Percentiles rank a stretch among this genome's conserved stretches.
Evolutionary conservation across 2,797 vertebrate genomes (phyloP).

Genomic region (Sphenodon punctatus): DNA sequence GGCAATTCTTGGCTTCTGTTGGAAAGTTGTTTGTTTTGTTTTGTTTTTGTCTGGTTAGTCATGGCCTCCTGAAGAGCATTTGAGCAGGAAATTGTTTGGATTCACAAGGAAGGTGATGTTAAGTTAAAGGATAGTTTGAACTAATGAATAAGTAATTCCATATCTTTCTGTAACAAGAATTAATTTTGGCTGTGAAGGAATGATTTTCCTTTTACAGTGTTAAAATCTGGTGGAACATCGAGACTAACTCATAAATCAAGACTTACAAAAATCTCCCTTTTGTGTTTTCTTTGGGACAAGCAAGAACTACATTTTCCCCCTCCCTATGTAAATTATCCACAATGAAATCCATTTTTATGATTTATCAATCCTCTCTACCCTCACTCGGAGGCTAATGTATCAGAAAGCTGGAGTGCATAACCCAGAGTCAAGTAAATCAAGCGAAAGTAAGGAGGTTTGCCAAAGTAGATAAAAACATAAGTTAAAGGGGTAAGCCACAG

Average conservation of each 20-base stretch:
- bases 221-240: slow-evolving; percentile 10
- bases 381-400: slow-evolving; percentile 21
- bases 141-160: slow-evolving; percentile 16
- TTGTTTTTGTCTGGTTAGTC: background rate
- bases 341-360: slow-evolving; percentile 43
- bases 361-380: slow-evolving; percentile 46
- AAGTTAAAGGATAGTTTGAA: slow-evolving; percentile 1
- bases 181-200: slow-evolving; percentile 4
- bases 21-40: no score
- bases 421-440: slow-evolving; percentile 48
- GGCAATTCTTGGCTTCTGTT: background rate
- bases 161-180: slow-evolving; percentile 9
- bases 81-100: slow-evolving; percentile 12
- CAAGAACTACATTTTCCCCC: background rate
- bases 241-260: slow-evolving; percentile 17
- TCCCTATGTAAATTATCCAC: slow-evolving; percentile 29
- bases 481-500: background rate
- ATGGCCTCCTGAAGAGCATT: background rate
- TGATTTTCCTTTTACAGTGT: slow-evolving; percentile 26
- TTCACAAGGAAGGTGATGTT: slow-evolving; percentile 1
- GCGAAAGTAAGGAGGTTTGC: slow-evolving; percentile 8
- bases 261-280: slow-evolving; percentile 8
- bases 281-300: slow-evolving; percentile 5
- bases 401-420: slow-evolving; percentile 4
- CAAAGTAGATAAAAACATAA: slow-evolving; percentile 18